Evolutionary conservation across 2,888 invertebrate species (phyloP).

Genomic region (Julus scandinavius): DNA sequence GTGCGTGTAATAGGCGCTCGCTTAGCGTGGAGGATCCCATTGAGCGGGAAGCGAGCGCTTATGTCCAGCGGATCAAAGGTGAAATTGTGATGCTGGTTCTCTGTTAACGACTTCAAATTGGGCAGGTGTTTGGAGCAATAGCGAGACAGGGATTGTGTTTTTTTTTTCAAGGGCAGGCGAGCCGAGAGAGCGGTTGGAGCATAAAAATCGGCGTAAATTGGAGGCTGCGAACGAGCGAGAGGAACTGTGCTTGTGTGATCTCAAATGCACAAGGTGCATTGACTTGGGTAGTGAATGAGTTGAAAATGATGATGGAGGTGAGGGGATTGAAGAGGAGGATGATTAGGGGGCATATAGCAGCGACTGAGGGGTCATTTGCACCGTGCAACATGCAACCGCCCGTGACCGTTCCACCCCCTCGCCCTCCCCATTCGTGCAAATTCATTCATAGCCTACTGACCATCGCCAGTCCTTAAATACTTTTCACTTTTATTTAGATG

Average conservation of each 20-base stretch:
- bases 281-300: constrained; percentile 48
- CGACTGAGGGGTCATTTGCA: constrained; percentile 52
- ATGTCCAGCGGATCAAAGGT: constrained; percentile 37
- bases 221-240: constrained; percentile 15
- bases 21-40: constrained; percentile 36
- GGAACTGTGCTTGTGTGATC: constrained; percentile 50
- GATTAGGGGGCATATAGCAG: constrained; percentile 44
- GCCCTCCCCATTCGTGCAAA: constrained; percentile 49
- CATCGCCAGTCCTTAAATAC: constrained; percentile 36
- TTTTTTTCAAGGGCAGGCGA: background rate
- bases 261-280: constrained; percentile 44
- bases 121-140: background rate
- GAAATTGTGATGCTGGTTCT: background rate
- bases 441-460: constrained; percentile 54
- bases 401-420: constrained; percentile 48
- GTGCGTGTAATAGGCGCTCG: constrained; percentile 24
- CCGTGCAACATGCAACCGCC: constrained; percentile 49
- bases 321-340: constrained; percentile 36
- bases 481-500: constrained; percentile 29
- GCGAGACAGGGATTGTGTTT: background rate
- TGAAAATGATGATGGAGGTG: constrained; percentile 46
- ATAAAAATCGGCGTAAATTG: constrained; percentile 26
- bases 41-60: background rate
- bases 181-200: background rate
- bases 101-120: background rate